phyloP scores from a whole-genome alignment of 2,888 invertebrate genomes.

The Amiota minor region DNA sequence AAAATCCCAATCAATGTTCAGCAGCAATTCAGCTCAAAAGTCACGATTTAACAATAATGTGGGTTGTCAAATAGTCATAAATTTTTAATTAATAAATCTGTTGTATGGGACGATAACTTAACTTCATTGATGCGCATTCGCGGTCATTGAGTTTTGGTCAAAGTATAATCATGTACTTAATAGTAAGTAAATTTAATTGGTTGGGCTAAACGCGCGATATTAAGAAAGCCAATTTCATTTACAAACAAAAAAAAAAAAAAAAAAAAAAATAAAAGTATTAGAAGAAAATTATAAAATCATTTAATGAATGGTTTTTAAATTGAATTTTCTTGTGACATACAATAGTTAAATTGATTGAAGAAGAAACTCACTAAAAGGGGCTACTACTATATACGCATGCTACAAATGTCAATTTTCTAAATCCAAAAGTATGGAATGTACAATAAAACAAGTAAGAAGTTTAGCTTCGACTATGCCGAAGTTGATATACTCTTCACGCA shows the following conservation, averaged over 20 bases:
- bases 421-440: no score
- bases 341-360: constrained; percentile 37
- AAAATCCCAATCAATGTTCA: constrained; percentile 17
- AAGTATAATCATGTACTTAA: not conserved
- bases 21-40: constrained; percentile 55
- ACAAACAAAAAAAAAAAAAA: no score
- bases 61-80: constrained; percentile 66
- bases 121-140: constrained; percentile 12
- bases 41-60: constrained; percentile 66
- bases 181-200: constrained; percentile 58
- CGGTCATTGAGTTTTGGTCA: constrained; percentile 12
- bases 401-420: no score
- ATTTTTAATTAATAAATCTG: constrained; percentile 58
- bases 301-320: constrained; percentile 60
- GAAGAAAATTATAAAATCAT: constrained; percentile 48
- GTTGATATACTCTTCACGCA: no score
- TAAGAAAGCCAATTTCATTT: constrained; percentile 42
- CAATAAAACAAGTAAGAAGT: no score
- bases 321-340: constrained; percentile 46
- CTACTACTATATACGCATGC: no score
- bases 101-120: constrained; percentile 13
- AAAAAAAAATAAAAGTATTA: constrained; percentile 47
- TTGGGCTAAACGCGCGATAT: constrained; percentile 57
- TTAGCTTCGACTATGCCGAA: no score
- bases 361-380: no score